Base-by-base conservation (phyloP, 2,888 invertebrate species). In the Syrista parreyssii region DNA sequence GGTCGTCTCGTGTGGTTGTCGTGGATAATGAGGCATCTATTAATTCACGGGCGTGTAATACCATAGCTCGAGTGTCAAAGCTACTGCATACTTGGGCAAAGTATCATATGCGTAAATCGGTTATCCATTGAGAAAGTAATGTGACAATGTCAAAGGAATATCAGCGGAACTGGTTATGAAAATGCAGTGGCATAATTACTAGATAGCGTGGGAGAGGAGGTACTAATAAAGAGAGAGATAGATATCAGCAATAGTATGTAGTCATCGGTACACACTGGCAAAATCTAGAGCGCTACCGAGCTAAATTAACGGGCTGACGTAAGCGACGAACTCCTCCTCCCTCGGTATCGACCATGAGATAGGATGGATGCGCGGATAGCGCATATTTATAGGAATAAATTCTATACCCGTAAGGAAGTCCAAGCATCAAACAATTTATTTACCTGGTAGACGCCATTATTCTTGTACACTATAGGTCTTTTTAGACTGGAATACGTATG, bases 221-320 rank as follows among this genome's bases (percentile, higher is more conserved):
- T 23, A 55, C 55, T 55, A 55, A 55, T 55, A 23, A 23, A 55
- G 9, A 23, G 40, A 40, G 40, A 40, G 15, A 40, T 15, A 40
- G 40, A 40, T 23, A 55, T 0, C 23, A 55, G 55, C 23, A 55
- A 55, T 55, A 23, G 55, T 71, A 71, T 71, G 12, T 31, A 71
- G 71, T 11, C 31, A 71, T 71, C 71, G 71, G 71, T 30, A 32
- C 11, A 32, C 32, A 30, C 32, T 55, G 55, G 71, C 32, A 71
- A 71, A 71, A 71, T 71, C 71, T 71, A 71, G 71, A 71, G 71
- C 71, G 71, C 71, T 71, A 55, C 55, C 31, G 71, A 71, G 71
- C 71, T 71, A 71, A 71, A 71, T 71, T 71, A 71, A 71, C 71
- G 31, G 31, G 31, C 31, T 71, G 71, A 71, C 71, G 71, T 71